A percentile compares a stretch with the other conserved stretches of the same genome.
These are phyloP conservation scores for Telmatochromis brichardi DNA, from an alignment of 2,113 vertebrate species.

Conservation along the genomic window DNA sequence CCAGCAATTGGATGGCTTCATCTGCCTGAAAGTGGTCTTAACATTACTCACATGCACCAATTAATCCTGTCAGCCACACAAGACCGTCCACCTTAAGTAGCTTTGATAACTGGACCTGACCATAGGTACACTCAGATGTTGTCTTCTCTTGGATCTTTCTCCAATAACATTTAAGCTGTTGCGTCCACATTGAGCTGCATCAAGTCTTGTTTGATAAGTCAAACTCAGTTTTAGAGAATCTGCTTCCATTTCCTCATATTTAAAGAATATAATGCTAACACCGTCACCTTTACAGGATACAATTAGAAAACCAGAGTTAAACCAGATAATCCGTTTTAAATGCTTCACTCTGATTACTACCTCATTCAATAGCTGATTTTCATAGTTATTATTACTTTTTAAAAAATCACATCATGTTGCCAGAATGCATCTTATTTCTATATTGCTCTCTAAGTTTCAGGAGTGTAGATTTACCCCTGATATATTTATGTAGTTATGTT, in stretches of 20 bases:
- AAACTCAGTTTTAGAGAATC: neutral
- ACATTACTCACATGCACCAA: neutral
- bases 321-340: neutral
- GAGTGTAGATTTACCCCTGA: neutral
- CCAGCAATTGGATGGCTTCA: neutral
- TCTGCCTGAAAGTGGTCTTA: neutral
- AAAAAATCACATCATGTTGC: neutral
- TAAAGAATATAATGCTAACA: neutral
- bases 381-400: neutral
- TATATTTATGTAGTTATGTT: neutral
- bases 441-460: neutral
- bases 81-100: accelerated
- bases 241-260: neutral
- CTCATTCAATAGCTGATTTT: neutral
- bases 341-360: neutral
- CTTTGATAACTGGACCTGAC: neutral
- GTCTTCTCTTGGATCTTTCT: neutral
- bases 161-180: neutral
- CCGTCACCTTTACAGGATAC: neutral
- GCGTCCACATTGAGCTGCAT: neutral
- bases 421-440: neutral
- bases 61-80: neutral
- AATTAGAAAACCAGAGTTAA: neutral
- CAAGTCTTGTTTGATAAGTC: neutral
- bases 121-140: neutral